Conservation (phyloP, 2,888 invertebrate species). For the Sialis lutaria region DNA sequence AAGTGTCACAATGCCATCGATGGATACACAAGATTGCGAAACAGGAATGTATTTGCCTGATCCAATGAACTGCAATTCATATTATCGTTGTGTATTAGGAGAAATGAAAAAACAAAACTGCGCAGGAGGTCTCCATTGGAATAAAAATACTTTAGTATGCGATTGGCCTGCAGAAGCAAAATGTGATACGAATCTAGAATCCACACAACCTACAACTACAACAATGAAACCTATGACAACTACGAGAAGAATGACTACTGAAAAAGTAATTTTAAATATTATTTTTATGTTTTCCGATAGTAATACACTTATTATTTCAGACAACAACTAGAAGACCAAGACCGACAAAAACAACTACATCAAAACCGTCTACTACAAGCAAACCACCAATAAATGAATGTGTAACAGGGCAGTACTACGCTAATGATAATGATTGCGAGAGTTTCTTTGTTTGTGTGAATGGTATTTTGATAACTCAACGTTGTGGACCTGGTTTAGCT, state of each 20-base stretch:
- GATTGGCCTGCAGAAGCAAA: slow-evolving; percentile 67
- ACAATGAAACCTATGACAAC: slow-evolving; percentile 29
- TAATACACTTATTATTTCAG: slow-evolving; percentile 4
- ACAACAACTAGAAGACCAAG: slow-evolving; percentile 7
- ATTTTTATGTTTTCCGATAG: background rate
- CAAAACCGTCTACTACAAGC: slow-evolving; percentile 10
- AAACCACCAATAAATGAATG: slow-evolving; percentile 24
- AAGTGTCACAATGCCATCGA: slow-evolving; percentile 25
- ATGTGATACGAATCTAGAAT: slow-evolving; percentile 27
- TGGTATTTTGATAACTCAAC: slow-evolving; percentile 45
- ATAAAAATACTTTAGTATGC: slow-evolving; percentile 42
- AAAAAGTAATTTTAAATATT: no score
- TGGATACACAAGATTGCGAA: slow-evolving; percentile 16
- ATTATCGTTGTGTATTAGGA: slow-evolving; percentile 59
- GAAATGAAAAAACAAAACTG: slow-evolving; percentile 54
- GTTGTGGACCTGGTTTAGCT: slow-evolving; percentile 58
- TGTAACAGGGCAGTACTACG: slow-evolving; percentile 55
- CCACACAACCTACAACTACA: slow-evolving; percentile 17
- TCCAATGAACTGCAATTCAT: slow-evolving; percentile 52
- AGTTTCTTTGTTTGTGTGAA: slow-evolving; percentile 66
- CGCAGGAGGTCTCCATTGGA: slow-evolving; percentile 70
- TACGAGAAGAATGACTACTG: slow-evolving; percentile 18
- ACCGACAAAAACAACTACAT: slow-evolving; percentile 9
- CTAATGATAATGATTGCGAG: slow-evolving; percentile 51
- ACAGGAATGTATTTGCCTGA: slow-evolving; percentile 35